Percentiles rank a stretch among this genome's conserved stretches.
phyloP scores from a whole-genome alignment of 2,113 vertebrate genomes.

The Chionomys nivalis region DNA sequence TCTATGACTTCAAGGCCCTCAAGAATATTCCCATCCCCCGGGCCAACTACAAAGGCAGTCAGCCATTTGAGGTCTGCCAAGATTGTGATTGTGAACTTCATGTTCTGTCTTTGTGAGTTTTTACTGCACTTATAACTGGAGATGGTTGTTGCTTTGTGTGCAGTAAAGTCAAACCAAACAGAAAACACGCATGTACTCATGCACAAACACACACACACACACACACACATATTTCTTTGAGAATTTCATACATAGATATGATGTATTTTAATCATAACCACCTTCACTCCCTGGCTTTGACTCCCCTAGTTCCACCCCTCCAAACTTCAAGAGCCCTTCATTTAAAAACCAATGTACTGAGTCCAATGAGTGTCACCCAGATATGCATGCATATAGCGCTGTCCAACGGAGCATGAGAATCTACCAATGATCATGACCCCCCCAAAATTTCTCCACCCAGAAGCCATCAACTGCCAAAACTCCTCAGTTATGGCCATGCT shows the following conservation, averaged over 20 bases:
- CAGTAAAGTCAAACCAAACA: not conserved
- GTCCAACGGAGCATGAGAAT: not conserved
- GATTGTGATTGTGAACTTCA: not conserved
- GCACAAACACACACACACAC: not conserved
- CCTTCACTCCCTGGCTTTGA: not conserved
- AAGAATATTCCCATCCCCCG: not conserved
- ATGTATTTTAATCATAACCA: not conserved
- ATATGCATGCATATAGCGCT: too few relatives aligned
- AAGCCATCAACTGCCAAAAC: not conserved
- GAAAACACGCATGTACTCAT: not conserved
- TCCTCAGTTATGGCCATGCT: too few relatives aligned
- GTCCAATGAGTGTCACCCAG: not conserved
- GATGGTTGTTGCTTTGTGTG: not conserved
- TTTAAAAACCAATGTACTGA: not conserved
- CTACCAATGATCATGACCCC: not conserved
- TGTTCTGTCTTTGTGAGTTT: not conserved
- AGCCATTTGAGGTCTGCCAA: not conserved
- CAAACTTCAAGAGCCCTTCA: not conserved
- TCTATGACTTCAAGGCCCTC: not conserved
- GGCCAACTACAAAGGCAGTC: not conserved
- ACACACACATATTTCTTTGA: not conserved
- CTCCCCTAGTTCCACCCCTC: not conserved
- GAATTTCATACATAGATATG: not conserved
- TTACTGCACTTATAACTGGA: conserved; percentile 36
- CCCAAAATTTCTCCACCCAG: not conserved